These are phyloP conservation scores for Uloborus diversus DNA, from an alignment of 1,140 invertebrate genomes.

Conservation along the genomic window DNA sequence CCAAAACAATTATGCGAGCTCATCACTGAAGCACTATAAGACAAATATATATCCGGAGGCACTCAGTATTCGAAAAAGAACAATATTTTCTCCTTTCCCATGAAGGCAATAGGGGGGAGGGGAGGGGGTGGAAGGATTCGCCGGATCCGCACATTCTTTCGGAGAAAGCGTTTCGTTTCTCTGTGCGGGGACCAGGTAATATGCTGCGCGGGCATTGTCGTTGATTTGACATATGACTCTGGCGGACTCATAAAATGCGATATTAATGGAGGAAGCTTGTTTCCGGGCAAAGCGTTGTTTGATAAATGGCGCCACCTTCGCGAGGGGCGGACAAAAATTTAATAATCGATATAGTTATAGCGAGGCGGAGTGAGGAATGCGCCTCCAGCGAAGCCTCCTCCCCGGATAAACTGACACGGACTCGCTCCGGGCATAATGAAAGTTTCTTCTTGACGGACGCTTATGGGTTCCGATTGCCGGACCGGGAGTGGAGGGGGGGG, in stretches of 20 bases:
- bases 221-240: slow-evolving; percentile 57
- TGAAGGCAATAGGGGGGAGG: too few relatives aligned
- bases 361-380: not conserved
- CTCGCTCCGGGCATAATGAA: slow-evolving; percentile 44
- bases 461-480: slow-evolving; percentile 31
- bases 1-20: too few relatives aligned
- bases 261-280: slow-evolving; percentile 50
- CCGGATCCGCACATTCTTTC: slow-evolving; percentile 22
- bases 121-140: too few relatives aligned
- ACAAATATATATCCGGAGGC: too few relatives aligned
- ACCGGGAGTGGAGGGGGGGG: too few relatives aligned
- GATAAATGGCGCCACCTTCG: slow-evolving; percentile 48
- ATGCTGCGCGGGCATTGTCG: slow-evolving; percentile 43
- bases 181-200: not conserved
- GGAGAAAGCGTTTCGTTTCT: slow-evolving; percentile 37
- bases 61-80: too few relatives aligned
- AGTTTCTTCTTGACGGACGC: slow-evolving; percentile 52
- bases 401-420: slow-evolving; percentile 54
- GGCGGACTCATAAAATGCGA: slow-evolving; percentile 54
- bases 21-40: too few relatives aligned
- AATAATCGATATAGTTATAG: slow-evolving; percentile 57
- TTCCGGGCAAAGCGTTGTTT: slow-evolving; percentile 10
- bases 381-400: slow-evolving; percentile 26
- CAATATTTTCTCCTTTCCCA: too few relatives aligned
- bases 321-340: slow-evolving; percentile 51